Percentiles rank a stretch among this genome's conserved stretches.
Conservation (phyloP, 2,888 invertebrate genomes). For the Phyllotreta striolata region DNA sequence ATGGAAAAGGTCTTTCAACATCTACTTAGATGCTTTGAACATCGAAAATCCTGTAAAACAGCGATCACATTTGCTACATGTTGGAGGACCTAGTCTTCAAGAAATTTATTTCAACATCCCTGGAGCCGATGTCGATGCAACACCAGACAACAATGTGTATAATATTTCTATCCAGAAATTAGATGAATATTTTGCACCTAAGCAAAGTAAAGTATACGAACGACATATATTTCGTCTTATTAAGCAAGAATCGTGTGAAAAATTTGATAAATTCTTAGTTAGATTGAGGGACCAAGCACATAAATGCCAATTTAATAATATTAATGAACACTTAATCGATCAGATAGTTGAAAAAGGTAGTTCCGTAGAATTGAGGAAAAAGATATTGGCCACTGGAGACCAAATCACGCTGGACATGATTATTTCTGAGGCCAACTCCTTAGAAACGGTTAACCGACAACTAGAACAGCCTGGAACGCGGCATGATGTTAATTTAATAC, state of each 20-base stretch:
- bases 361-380: slow-evolving; percentile 30
- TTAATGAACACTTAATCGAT: slow-evolving; percentile 36
- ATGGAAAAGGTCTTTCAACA: slow-evolving; percentile 40
- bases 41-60: slow-evolving; percentile 33
- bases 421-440: slow-evolving; percentile 31
- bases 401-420: slow-evolving; percentile 26
- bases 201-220: slow-evolving; percentile 3
- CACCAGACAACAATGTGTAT: slow-evolving; percentile 33
- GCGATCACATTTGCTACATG: slow-evolving; percentile 37
- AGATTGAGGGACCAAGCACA: slow-evolving; percentile 47
- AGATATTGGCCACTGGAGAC: slow-evolving; percentile 32
- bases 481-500: slow-evolving; percentile 26
- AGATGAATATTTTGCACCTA: slow-evolving; percentile 41
- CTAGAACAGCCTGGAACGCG: slow-evolving; percentile 23
- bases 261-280: slow-evolving; percentile 37
- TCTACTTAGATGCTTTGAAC: slow-evolving; percentile 38
- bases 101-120: slow-evolving; percentile 44
- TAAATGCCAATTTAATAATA: slow-evolving; percentile 48
- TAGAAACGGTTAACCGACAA: slow-evolving; percentile 34
- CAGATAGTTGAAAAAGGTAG: slow-evolving; percentile 34
- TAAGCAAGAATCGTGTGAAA: too few species aligned
- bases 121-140: slow-evolving; percentile 24
- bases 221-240: background rate
- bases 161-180: slow-evolving; percentile 40
- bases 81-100: slow-evolving; percentile 41